Evolutionary conservation across 2,888 invertebrate species (phyloP).

Genomic region (Sussaba pulchella): DNA sequence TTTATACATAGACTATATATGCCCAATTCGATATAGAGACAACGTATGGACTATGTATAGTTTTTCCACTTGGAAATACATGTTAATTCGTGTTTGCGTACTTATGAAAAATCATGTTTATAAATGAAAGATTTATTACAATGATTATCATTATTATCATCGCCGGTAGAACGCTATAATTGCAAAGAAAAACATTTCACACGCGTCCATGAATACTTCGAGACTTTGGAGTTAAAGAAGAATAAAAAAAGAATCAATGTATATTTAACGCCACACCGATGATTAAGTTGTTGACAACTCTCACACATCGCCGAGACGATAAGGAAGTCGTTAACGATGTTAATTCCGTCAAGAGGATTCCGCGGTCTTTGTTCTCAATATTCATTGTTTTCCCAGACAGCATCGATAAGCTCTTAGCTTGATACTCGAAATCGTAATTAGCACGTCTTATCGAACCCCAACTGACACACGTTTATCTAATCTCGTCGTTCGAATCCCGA

Average conservation of each 20-base stretch:
- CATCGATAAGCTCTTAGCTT: no score
- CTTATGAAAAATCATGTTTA: no score
- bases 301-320: conserved; percentile 12
- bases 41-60: no score
- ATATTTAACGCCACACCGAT: background rate
- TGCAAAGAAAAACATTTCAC: background rate
- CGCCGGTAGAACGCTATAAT: no score
- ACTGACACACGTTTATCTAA: conserved; percentile 21
- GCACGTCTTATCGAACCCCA: conserved; percentile 6
- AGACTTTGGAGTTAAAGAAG: no score
- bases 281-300: conserved; percentile 17
- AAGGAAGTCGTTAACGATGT: conserved; percentile 14
- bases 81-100: no score
- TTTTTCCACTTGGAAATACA: no score
- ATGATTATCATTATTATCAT: background rate
- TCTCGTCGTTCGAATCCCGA: conserved; percentile 25
- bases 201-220: background rate
- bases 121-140: background rate
- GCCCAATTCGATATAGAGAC: no score
- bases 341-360: conserved; percentile 1
- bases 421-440: conserved; percentile 31
- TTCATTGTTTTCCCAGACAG: conserved; percentile 8
- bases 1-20: no score
- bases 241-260: background rate
- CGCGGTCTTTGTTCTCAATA: background rate